Percentiles rank a stretch among this genome's conserved stretches.
These are phyloP conservation scores for Steatornis caripensis DNA, from an alignment of 2,113 vertebrate genomes.

Conservation along the genomic window DNA sequence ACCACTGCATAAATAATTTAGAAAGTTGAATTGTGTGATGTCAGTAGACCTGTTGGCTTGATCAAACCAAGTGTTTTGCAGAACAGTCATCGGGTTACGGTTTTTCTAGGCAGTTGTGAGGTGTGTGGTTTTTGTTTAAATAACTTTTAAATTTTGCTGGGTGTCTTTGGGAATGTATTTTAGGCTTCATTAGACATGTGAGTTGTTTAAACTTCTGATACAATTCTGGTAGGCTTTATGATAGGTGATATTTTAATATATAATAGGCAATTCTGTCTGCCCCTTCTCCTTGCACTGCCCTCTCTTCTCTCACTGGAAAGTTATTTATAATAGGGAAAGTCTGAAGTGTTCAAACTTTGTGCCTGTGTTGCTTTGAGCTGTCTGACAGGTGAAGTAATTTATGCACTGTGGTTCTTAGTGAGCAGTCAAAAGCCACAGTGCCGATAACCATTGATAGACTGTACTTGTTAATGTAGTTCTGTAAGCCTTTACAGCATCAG, in stretches of 20 bases:
- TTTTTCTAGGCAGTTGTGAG: slow-evolving; percentile 12
- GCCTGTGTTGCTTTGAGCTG: slow-evolving; percentile 35
- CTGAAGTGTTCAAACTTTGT: slow-evolving; percentile 11
- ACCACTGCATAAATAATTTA: neutral
- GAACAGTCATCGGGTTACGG: neutral
- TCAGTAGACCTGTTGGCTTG: neutral
- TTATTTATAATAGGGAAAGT: neutral
- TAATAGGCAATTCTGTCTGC: neutral
- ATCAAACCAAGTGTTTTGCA: neutral
- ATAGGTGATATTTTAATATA: neutral
- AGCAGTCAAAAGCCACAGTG: slow-evolving; percentile 54
- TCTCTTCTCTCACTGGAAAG: neutral
- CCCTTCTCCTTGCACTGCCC: neutral
- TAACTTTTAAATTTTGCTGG: neutral
- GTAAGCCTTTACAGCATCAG: neutral
- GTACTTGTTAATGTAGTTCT: slow-evolving; percentile 44
- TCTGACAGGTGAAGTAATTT: slow-evolving; percentile 54
- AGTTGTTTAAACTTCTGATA: neutral
- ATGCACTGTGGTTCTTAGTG: slow-evolving; percentile 43
- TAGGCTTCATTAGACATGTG: neutral
- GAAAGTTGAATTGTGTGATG: neutral
- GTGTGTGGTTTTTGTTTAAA: neutral
- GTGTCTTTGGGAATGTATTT: neutral
- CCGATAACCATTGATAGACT: slow-evolving; percentile 52
- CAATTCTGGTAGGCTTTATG: neutral